Conservation (phyloP, 2,113 vertebrate genomes). For the Trogon surrucura region DNA sequence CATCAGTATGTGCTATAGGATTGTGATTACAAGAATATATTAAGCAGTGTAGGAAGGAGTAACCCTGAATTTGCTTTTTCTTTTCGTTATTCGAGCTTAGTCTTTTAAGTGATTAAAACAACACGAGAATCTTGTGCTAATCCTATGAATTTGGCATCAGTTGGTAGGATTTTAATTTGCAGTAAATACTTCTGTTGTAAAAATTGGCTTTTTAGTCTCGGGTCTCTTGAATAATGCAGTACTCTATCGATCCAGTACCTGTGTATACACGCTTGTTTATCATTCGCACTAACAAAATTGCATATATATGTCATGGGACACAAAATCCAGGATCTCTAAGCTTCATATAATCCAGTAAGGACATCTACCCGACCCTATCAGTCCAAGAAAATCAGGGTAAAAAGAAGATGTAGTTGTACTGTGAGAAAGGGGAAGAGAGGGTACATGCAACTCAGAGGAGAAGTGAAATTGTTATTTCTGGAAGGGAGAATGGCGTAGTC, state of each 20-base stretch:
- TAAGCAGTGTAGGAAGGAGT: neutral
- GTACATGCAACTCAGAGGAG: neutral
- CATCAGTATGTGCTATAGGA: neutral
- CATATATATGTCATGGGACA: neutral
- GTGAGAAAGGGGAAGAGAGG: neutral
- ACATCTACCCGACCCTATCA: neutral
- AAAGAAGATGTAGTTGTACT: neutral
- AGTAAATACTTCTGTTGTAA: neutral
- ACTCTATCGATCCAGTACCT: neutral
- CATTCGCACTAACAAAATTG: neutral
- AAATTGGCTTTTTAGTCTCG: neutral
- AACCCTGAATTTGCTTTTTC: neutral
- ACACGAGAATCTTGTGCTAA: neutral
- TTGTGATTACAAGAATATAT: neutral
- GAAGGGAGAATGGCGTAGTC: neutral
- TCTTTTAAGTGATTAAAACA: constrained; percentile 8
- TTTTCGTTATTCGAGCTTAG: neutral
- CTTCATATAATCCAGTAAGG: neutral
- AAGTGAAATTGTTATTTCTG: neutral
- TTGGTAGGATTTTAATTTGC: constrained; percentile 23
- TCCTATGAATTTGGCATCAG: neutral
- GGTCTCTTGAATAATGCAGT: neutral
- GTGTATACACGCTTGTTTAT: neutral
- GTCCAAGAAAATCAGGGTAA: rapidly evolving
- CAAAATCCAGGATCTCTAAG: neutral